Conservation (phyloP, 2,888 invertebrate genomes). For the Torymus aiolomorphi region DNA sequence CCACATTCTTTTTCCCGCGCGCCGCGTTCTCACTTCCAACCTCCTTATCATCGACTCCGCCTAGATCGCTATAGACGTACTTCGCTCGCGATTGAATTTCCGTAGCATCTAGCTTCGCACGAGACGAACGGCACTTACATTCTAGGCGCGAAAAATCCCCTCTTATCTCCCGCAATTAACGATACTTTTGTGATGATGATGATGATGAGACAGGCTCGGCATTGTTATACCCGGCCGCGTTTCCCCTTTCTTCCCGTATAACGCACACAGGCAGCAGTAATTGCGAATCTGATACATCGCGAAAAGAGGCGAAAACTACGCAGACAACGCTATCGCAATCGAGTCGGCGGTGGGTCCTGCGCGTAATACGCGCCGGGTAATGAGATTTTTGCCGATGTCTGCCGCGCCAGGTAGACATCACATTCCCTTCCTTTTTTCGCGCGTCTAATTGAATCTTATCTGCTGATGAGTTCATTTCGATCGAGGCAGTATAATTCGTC, state of each 20-base stretch:
- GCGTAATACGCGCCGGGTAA: conserved; percentile 18
- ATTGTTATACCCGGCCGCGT: conserved; percentile 35
- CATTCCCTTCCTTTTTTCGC: conserved; percentile 6
- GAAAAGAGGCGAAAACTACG: conserved; percentile 44
- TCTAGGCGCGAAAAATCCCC: conserved; percentile 3
- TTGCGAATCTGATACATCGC: conserved; percentile 34
- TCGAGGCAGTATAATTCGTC: conserved; percentile 13
- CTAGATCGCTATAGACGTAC: neutral
- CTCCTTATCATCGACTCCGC: neutral
- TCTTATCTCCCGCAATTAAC: conserved; percentile 33
- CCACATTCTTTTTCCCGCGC: too few relatives aligned
- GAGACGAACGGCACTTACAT: too few relatives aligned
- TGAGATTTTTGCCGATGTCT: conserved; percentile 43
- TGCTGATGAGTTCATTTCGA: conserved; percentile 54
- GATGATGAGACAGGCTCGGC: conserved; percentile 30
- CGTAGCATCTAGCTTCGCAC: too few relatives aligned
- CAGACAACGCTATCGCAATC: neutral
- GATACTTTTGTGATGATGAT: conserved; percentile 33
- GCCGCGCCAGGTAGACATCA: neutral
- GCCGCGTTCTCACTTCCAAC: too few relatives aligned
- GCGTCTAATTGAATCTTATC: conserved; percentile 55
- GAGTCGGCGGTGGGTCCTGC: neutral
- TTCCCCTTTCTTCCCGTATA: neutral
- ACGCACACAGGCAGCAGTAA: conserved; percentile 9
- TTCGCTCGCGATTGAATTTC: too few relatives aligned